These are phyloP conservation scores for Rosalia funebris DNA, from an alignment of 2,888 invertebrate genomes.

Conservation along the genomic window DNA sequence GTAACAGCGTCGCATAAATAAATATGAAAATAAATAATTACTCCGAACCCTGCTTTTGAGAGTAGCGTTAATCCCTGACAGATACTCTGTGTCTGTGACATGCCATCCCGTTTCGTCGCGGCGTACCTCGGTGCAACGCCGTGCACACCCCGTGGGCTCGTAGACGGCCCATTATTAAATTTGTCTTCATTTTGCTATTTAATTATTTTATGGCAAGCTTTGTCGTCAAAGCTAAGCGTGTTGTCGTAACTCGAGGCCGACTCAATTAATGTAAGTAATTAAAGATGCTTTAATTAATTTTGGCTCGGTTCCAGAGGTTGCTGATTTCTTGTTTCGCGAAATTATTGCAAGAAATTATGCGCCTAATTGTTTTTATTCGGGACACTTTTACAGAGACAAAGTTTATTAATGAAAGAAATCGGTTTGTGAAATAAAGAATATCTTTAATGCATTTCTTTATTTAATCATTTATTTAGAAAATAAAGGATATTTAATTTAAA, in stretches of 20 bases:
- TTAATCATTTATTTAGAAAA: no score
- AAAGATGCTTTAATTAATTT: slow-evolving; percentile 63
- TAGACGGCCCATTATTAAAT: slow-evolving; percentile 61
- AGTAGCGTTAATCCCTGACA: neutral
- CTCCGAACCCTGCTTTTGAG: no score
- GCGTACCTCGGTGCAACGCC: slow-evolving; percentile 41
- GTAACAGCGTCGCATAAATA: no score
- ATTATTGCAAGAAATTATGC: slow-evolving; percentile 47
- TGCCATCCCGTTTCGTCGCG: slow-evolving; percentile 11
- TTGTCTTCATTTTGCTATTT: slow-evolving; percentile 64
- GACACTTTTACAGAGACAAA: neutral
- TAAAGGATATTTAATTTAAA: no score
- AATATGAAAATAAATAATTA: no score
- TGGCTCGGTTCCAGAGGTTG: slow-evolving; percentile 53
- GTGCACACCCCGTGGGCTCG: slow-evolving; percentile 50
- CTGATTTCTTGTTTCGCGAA: slow-evolving; percentile 44
- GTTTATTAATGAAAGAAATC: neutral
- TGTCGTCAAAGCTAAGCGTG: slow-evolving; percentile 60
- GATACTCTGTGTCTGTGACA: slow-evolving; percentile 7
- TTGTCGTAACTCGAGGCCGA: slow-evolving; percentile 57
- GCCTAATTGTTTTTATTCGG: slow-evolving; percentile 30
- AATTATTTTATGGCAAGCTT: slow-evolving; percentile 62
- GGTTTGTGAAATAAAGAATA: no score
- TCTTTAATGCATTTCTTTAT: no score
- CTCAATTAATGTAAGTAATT: slow-evolving; percentile 61